phyloP scores from a whole-genome alignment of 2,797 vertebrate species.

The Pygocentrus nattereri region DNA sequence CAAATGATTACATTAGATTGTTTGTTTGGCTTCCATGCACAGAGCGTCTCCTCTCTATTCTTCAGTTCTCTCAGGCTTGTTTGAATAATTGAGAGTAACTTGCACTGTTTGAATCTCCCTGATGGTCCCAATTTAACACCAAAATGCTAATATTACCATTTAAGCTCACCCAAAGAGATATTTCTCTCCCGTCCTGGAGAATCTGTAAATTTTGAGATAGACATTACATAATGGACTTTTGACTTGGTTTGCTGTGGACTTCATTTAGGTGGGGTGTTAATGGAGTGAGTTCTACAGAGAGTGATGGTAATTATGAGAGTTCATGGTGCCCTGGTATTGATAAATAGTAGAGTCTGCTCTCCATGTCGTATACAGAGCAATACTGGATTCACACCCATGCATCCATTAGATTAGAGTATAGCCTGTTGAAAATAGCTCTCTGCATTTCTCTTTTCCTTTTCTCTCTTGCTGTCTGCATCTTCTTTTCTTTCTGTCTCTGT shows the following conservation, averaged over 20 bases:
- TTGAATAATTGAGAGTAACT: conserved; percentile 48
- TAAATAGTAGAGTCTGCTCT: conserved; percentile 34
- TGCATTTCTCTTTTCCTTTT: neutral
- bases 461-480: conserved; percentile 17
- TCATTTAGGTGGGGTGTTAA: conserved; percentile 27
- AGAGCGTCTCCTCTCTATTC: conserved; percentile 41
- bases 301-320: conserved; percentile 47
- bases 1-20: conserved; percentile 57
- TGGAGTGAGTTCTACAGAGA: conserved; percentile 25
- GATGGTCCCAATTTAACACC: conserved; percentile 50
- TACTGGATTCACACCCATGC: conserved; percentile 6
- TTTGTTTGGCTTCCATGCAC: conserved; percentile 41
- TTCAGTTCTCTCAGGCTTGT: conserved; percentile 42
- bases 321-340: conserved; percentile 39
- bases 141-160: conserved; percentile 51
- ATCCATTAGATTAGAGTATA: neutral
- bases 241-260: conserved; percentile 39
- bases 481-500: conserved; percentile 5
- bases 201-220: conserved; percentile 34
- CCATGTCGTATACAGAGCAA: conserved; percentile 16
- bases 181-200: conserved; percentile 16
- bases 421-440: neutral
- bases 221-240: conserved; percentile 34
- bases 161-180: conserved; percentile 46
- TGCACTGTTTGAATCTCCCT: conserved; percentile 46